These are phyloP conservation scores for Himalopsyche japonica DNA, from an alignment of 2,888 invertebrate genomes.

Conservation along the genomic window DNA sequence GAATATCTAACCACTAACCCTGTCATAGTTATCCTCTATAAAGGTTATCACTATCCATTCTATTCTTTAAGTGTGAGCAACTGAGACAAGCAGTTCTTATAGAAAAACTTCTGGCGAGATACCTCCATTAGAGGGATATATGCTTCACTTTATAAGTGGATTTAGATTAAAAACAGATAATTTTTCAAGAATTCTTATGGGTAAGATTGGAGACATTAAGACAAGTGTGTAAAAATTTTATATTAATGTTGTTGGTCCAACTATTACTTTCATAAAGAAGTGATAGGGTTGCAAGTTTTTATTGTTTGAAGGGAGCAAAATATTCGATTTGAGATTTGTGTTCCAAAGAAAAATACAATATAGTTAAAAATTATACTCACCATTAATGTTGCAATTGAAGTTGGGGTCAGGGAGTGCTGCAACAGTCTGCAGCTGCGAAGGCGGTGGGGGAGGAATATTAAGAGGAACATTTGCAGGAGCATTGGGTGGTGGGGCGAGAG, in stretches of 20 bases:
- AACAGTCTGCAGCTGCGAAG: conserved; percentile 10
- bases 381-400: conserved; percentile 39
- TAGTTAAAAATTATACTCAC: conserved; percentile 42
- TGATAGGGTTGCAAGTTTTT: neutral
- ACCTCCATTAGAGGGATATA: no score
- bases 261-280: neutral
- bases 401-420: neutral
- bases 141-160: no score
- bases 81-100: no score
- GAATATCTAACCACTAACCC: no score
- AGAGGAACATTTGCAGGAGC: conserved; percentile 44
- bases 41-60: no score
- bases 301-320: no score
- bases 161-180: no score
- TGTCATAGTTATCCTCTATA: no score
- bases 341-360: neutral
- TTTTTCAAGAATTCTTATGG: no score
- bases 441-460: conserved; percentile 19
- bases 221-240: neutral
- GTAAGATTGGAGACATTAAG: neutral
- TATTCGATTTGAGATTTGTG: neutral
- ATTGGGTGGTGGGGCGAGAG: conserved; percentile 55
- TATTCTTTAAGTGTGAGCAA: no score
- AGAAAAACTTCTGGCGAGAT: no score
- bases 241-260: neutral